Base-by-base conservation (phyloP, 1,140 invertebrate genomes). In the Solenopsis invicta region DNA sequence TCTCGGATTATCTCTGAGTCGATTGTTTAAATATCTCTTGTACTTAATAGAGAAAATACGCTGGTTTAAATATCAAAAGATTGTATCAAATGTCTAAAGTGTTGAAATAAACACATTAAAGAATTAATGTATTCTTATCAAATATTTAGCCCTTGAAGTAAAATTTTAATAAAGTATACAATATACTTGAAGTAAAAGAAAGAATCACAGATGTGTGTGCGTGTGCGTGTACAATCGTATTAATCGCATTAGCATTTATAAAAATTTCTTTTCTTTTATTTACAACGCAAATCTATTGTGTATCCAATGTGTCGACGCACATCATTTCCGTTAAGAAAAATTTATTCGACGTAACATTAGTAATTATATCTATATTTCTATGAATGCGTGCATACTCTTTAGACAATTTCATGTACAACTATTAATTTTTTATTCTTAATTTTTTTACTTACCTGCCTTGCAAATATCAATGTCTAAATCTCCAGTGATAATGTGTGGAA, bases 401-500 rank as follows among this genome's bases (percentile, higher is more conserved):
- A 41, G 4, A 45, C 12, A 74, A 4, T 45, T 12, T 13, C 16
- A 21, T n/a, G n/a, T 37, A 4, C 13, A 62, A 50, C 2, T 62
- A 18, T 41, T 0, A 21, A 10, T 29, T 8, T 45, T 6, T 29
- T 2, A 2, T 29, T 75, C 0, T 45, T 69, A 9, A 69, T 74
- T 66, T 37, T 16, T 61, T n/a, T 85, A 96, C 96, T 97, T 95
- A 98, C 97, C 97, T 92, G 97, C 97, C 96, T 98, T 98, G 94
- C 98, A 98, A 85, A 98, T 97, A 96, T 98, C 98, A 95, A 98
- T 95, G 94, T 98, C 97, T 71, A 98, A 93, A 94, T 98, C 98
- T 89, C 96, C 96, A 48, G 97, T 98, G 52, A 97, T 96, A 91
- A 96, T 97, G 72, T 96, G 95, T 16, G 97, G 96, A 92, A 97